Base-by-base conservation (phyloP, 30 jellyfish, hydroid and myxozoan species). In the Rhopilema esculentum region DNA sequence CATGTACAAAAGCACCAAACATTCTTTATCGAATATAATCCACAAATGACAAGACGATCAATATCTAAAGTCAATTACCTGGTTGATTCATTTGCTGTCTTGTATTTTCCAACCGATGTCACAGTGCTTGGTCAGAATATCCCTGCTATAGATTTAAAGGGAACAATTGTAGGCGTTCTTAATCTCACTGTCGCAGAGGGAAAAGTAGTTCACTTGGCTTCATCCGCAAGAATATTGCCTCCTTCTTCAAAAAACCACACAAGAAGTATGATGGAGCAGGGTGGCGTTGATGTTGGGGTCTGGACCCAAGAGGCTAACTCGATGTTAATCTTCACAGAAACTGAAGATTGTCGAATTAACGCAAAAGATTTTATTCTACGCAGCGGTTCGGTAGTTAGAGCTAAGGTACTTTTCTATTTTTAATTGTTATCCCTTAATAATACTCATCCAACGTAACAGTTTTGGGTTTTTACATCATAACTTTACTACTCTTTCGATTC, bases 181-280 rank as follows among this genome's bases (percentile, higher is more conserved):
- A 86, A 86, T 50, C 62, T 86, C n/a, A 86, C 94, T 9, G 68
- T 86, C 1, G 94, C 89, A 0, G 82, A 69, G 25, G 89, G 89
- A 21, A 66, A 89, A 79, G 52, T 21, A 18, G 63, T 84, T 8
- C 27, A 48, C 18, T 22, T 84, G 70, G 86, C 65, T 52, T 78
- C 69, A 28, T 23, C 31, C 12, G 92, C 84, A n/a, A 31, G 25
- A 33, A 84, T 85, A 50, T 50, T 21, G 30, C 92, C 92, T 0
- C 92, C 92, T 29, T 74, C 86, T 21, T 52, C 92, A 33, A 72
- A 74, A 65, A 57, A 48, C 31, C 27, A 49, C 65, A 18, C 65
- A 27, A 20, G 33, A 26, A n/a, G n/a, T 16, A 21, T 25, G 29
- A 2, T 16, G 0, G 51, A 51, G 29, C 28, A 18, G 0, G 62